Base-by-base conservation (phyloP, 1,140 invertebrate species). In the Cyclina sinensis region DNA sequence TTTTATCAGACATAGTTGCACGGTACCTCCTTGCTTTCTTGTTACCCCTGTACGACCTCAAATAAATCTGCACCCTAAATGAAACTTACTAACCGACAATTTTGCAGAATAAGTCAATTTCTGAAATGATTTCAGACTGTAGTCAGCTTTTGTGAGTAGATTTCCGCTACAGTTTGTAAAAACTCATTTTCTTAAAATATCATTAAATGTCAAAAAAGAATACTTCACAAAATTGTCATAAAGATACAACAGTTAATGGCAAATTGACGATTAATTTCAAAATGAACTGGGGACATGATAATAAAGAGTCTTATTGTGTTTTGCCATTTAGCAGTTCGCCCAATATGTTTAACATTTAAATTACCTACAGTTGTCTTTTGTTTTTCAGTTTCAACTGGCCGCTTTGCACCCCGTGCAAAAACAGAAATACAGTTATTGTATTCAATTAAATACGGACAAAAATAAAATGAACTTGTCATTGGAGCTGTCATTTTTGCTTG, bases 1-100 rank as follows among this genome's bases (percentile, higher is more conserved):
- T 92, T 18, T 37, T 92, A 74, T 85, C 82, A 14, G 43, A 48
- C 82, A 85, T 73, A 7, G 4, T 85, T 70, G 1, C 32, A 37
- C n/a, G 14, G n/a, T 68, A 65, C 35, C 21, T 57, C 46, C 57
- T 14, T 70, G 32, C 65, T 43, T 7, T 43, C n/a, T 43, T 7
- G 43, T 21, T 37, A 70, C 35, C 5, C 3, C 4, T 3, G 9
- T 16, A 70, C 1, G 32, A 27, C n/a, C n/a, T 21, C n/a, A 27
- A 9, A 4, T 27, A 0, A n/a, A 62, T 27, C 18, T 62, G 7
- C 57, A 14, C 7, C n/a, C 57, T 62, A 37, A 5, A 5, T 57
- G 35, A 37, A 35, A 30, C 65, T 35, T 65, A 43, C 11, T 11
- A 65, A 65, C 30, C 30, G 30, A 65, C 59, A 14, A 12, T 65